Conservation (phyloP, 2,113 vertebrate genomes). For the Ifrita kowaldi region DNA sequence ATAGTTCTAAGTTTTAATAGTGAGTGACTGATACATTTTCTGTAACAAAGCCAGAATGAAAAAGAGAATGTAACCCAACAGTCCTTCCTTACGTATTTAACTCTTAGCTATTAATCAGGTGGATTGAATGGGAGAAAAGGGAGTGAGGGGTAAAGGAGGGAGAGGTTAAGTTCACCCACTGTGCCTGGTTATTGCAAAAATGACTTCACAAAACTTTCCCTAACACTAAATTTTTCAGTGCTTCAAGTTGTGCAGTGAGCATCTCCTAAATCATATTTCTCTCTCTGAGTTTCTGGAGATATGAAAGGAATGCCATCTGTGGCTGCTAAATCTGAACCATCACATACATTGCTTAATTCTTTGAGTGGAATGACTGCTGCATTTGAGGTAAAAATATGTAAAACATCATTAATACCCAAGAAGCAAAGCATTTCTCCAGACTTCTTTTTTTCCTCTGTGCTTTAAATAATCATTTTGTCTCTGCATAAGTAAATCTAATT, state of each 20-base stretch:
- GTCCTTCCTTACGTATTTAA: background rate
- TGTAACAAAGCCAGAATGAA: background rate
- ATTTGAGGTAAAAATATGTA: background rate
- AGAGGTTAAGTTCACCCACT: background rate
- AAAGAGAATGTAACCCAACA: background rate
- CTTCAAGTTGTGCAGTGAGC: background rate
- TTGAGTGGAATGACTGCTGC: background rate
- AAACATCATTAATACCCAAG: background rate
- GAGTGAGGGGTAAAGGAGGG: background rate
- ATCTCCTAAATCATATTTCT: background rate
- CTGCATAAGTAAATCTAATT: background rate
- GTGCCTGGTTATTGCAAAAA: slow-evolving; percentile 27
- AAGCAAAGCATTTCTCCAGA: background rate
- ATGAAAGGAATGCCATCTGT: slow-evolving; percentile 43
- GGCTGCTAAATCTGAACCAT: slow-evolving; percentile 9
- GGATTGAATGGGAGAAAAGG: background rate
- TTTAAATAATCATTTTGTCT: background rate
- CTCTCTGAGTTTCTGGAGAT: background rate
- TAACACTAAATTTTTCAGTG: slow-evolving; percentile 21
- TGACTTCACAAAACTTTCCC: background rate
- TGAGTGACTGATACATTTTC: slow-evolving; percentile 5
- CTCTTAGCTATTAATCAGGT: background rate
- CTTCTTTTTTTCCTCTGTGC: background rate
- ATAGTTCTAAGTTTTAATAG: background rate
- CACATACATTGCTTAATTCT: background rate